phyloP scores from a whole-genome alignment of 2,888 invertebrate genomes.

The Dendrolimus houi region DNA sequence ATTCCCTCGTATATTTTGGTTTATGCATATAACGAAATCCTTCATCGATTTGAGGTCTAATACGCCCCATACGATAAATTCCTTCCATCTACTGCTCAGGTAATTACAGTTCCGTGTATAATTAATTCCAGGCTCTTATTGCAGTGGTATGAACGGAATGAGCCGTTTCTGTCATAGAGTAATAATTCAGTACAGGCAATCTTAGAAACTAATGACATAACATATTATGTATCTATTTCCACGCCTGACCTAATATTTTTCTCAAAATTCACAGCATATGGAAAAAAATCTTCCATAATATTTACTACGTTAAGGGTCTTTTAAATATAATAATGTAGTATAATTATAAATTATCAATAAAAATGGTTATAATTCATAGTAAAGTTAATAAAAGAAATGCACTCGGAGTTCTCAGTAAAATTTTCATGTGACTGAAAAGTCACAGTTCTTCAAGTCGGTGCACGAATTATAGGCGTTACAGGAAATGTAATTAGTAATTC shows the following conservation, averaged over 20 bases:
- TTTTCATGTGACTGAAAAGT: no score
- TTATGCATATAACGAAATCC: background rate
- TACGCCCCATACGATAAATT: background rate
- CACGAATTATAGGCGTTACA: no score
- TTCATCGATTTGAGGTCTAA: background rate
- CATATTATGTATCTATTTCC: no score
- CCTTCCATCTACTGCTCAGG: background rate
- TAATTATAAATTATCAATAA: no score
- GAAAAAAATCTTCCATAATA: background rate
- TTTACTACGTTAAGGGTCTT: background rate
- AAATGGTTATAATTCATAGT: no score
- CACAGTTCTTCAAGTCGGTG: no score
- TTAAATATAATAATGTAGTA: background rate
- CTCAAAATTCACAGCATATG: background rate
- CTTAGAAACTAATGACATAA: no score
- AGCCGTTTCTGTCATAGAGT: conserved; percentile 1
- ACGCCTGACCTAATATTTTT: no score
- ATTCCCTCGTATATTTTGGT: background rate
- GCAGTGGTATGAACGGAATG: conserved; percentile 2
- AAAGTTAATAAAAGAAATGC: no score
- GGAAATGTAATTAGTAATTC: no score
- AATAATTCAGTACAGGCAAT: background rate
- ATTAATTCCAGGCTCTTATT: conserved; percentile 4
- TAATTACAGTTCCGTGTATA: conserved; percentile 3
- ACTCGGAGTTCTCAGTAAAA: no score